Conservation (phyloP, 2,113 vertebrate species). For the Fregata magnificens region DNA sequence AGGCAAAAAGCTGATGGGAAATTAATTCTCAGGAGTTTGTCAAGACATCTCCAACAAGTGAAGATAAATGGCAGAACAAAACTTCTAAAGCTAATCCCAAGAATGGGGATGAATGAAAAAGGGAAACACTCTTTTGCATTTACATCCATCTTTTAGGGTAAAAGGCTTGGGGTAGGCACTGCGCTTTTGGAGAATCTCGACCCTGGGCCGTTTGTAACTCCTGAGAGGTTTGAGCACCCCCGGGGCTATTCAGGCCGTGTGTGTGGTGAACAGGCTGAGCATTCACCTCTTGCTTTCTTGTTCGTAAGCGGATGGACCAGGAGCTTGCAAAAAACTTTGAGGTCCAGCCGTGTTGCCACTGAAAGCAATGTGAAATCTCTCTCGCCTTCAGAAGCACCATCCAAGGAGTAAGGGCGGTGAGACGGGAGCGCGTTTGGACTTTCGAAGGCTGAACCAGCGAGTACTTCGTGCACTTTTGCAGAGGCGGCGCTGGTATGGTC, state of each 20-base stretch:
- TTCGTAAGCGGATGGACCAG: background rate
- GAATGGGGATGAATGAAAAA: slow-evolving; percentile 43
- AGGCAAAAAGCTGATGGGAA: slow-evolving; percentile 66
- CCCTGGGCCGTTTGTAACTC: background rate
- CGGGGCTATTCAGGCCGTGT: background rate
- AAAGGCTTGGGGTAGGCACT: background rate
- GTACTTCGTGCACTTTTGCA: background rate
- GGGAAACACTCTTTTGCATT: slow-evolving; percentile 37
- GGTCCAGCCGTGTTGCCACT: background rate
- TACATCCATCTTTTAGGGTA: slow-evolving; percentile 38
- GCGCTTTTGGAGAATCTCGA: background rate
- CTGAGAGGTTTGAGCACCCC: background rate
- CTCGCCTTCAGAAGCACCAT: background rate
- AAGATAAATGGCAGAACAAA: slow-evolving; percentile 78
- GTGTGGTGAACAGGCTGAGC: background rate
- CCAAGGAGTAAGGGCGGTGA: accelerated
- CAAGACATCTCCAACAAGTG: slow-evolving; percentile 76
- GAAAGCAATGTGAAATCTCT: background rate
- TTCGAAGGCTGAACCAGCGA: accelerated
- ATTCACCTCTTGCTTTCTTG: background rate
- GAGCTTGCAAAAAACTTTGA: background rate
- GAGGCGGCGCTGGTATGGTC: background rate
- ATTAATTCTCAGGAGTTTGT: slow-evolving; percentile 75
- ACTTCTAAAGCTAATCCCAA: slow-evolving; percentile 59
- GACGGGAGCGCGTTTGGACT: background rate